Base-by-base conservation (phyloP, 2,888 invertebrate genomes). In the Thymelicus sylvestris region DNA sequence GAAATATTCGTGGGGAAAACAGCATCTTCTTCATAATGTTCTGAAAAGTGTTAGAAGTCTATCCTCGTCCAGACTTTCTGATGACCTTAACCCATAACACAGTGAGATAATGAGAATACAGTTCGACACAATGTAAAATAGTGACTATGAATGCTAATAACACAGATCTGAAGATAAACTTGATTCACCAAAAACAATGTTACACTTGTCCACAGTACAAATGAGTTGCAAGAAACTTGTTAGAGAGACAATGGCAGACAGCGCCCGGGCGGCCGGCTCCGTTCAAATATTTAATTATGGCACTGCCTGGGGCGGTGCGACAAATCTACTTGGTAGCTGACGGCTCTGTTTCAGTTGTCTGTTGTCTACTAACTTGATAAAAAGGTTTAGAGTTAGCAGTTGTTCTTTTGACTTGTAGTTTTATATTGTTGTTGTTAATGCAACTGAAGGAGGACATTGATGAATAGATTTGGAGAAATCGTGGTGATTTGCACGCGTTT, bases 281-380 rank as follows among this genome's bases (percentile, higher is more conserved):
- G 73, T 68, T 73, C 73, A 74, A 65, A 74, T 74, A 74, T 72
- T 74, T 72, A 74, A 74, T 74, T 74, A 74, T 65, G 52, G 64
- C 59, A 64, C 15, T 7, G 73, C 73, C 67, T 39, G 59, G 63
- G 66, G 73, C 71, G 50, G 59, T 67, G 67, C 72, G 69, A 62
- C 62, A 60, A 72, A 72, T 72, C 72, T 63, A 65, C 66, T 67
- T 60, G 50, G 64, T 48, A 41, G 67, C 63, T 66, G 66, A 67
- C 63, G 62, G 62, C 39, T 60, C 60, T 44, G 48, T 63, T 63
- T 47, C 63, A 48, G 60, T 63, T 62, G 47, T 31, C 48, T 7
- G 60, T 63, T 62, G 47, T 31, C 48, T 7, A n/a, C 24, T 48
- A 63, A 63, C 63, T 63, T 63, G 31, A 63, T 63, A 55, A 47